These are phyloP conservation scores for Dastarcus helophoroides DNA, from an alignment of 2,888 invertebrate species.

Conservation along the genomic window DNA sequence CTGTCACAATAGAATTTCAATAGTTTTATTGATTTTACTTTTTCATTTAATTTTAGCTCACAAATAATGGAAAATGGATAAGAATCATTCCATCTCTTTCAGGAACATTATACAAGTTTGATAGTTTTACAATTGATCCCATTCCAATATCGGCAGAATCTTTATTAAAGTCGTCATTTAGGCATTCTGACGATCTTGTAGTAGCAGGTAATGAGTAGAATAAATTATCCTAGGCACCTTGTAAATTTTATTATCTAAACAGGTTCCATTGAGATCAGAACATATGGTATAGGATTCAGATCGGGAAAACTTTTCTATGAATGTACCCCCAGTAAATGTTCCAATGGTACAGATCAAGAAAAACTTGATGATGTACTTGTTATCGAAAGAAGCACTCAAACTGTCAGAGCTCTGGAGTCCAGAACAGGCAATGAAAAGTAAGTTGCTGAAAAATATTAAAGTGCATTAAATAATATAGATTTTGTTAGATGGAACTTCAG, in stretches of 20 bases:
- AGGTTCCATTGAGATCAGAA: slow-evolving; percentile 77
- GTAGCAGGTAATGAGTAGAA: slow-evolving; percentile 69
- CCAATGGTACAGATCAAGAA: slow-evolving; percentile 48
- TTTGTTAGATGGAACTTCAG: slow-evolving; percentile 83
- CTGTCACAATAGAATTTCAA: slow-evolving; percentile 7
- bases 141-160: slow-evolving; percentile 79
- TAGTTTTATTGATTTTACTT: slow-evolving; percentile 11
- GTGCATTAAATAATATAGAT: slow-evolving; percentile 2
- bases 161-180: slow-evolving; percentile 75
- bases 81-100: slow-evolving; percentile 86
- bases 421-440: slow-evolving; percentile 74
- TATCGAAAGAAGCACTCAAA: slow-evolving; percentile 71
- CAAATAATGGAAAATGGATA: slow-evolving; percentile 74
- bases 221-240: too few species aligned
- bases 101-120: slow-evolving; percentile 85
- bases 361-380: slow-evolving; percentile 51
- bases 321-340: slow-evolving; percentile 63
- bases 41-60: slow-evolving; percentile 45
- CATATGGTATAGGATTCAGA: slow-evolving; percentile 71
- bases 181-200: slow-evolving; percentile 73
- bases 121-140: slow-evolving; percentile 77
- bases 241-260: slow-evolving; percentile 10
- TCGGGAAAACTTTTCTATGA: slow-evolving; percentile 65
- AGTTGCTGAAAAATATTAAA: slow-evolving; percentile 11
- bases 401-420: slow-evolving; percentile 82